phyloP scores from a whole-genome alignment of 1,140 invertebrate species.

The Papilio dardanus region DNA sequence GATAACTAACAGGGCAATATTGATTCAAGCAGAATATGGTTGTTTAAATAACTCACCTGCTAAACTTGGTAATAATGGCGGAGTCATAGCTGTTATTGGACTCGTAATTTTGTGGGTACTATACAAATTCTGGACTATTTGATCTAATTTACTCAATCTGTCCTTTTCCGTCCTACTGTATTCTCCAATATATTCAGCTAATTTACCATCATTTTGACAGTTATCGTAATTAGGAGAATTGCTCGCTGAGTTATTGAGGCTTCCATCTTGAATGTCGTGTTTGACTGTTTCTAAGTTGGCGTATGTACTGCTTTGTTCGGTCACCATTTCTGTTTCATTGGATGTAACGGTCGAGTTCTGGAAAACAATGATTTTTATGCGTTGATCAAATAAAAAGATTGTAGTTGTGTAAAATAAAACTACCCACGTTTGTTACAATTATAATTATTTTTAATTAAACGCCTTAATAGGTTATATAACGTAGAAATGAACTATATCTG shows the following conservation, averaged over 20 bases:
- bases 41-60: slow-evolving; percentile 47
- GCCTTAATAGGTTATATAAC: too few species aligned
- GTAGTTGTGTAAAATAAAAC: too few species aligned
- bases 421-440: too few species aligned
- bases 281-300: slow-evolving; percentile 50
- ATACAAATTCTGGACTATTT: slow-evolving; percentile 76
- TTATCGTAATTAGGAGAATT: slow-evolving; percentile 38
- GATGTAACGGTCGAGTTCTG: slow-evolving; percentile 60
- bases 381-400: too few species aligned
- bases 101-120: slow-evolving; percentile 69
- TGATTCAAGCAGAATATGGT: too few species aligned
- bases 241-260: slow-evolving; percentile 43
- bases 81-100: slow-evolving; percentile 42
- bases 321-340: slow-evolving; percentile 46
- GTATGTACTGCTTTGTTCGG: slow-evolving; percentile 41
- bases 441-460: too few species aligned
- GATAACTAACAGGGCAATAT: too few species aligned
- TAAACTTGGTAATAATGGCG: slow-evolving; percentile 45
- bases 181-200: slow-evolving; percentile 41
- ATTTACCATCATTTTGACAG: slow-evolving; percentile 34
- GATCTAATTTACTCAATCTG: slow-evolving; percentile 73
- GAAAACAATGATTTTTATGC: neutral
- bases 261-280: slow-evolving; percentile 32
- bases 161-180: slow-evolving; percentile 56
- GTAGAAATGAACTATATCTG: too few species aligned